phyloP scores from a whole-genome alignment of 2,797 vertebrate species.

The Coilia nasus region DNA sequence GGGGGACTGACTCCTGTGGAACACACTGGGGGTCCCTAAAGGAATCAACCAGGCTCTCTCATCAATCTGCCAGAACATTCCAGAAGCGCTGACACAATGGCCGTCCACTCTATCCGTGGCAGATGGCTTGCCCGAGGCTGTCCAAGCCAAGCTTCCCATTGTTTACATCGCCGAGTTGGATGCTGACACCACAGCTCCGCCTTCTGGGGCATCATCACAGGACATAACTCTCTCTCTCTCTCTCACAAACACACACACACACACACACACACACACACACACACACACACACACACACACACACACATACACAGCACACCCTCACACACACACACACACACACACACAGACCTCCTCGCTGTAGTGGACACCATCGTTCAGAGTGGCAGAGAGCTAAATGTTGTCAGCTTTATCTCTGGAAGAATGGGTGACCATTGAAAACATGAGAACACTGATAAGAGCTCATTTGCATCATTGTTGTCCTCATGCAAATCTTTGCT shows the following conservation, averaged over 20 bases:
- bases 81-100: slow-evolving; percentile 79
- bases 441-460: neutral
- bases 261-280: too few species aligned
- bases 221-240: slow-evolving; percentile 37
- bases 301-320: too few species aligned
- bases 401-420: neutral
- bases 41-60: slow-evolving; percentile 71
- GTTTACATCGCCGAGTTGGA: slow-evolving; percentile 64
- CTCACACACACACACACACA: neutral
- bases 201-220: slow-evolving; percentile 53
- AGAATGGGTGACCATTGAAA: neutral
- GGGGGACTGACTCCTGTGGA: slow-evolving; percentile 65
- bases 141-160: slow-evolving; percentile 74
- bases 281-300: too few species aligned
- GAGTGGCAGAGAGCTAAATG: neutral
- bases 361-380: neutral
- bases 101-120: slow-evolving; percentile 70
- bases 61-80: slow-evolving; percentile 79
- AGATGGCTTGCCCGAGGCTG: slow-evolving; percentile 78
- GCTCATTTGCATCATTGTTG: neutral
- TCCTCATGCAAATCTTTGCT: slow-evolving; percentile 6
- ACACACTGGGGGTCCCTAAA: slow-evolving; percentile 62
- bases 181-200: slow-evolving; percentile 58
- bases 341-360: slow-evolving; percentile 14
- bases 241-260: neutral